Evolutionary conservation across 2,113 vertebrate genomes (phyloP).

Genomic region (Thamnaconus septentrionalis): DNA sequence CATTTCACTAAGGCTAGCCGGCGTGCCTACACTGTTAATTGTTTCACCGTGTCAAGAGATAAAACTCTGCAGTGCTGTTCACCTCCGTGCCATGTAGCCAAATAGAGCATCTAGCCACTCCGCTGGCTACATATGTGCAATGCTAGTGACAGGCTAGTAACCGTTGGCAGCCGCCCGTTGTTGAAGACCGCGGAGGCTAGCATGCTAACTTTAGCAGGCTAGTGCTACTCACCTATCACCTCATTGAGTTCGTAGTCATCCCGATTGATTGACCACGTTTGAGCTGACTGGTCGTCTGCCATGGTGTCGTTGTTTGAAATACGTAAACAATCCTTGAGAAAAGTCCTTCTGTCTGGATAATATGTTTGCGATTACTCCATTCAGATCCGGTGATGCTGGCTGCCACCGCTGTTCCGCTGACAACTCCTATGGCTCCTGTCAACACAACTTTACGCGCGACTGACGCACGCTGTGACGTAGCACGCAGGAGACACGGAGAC

Average conservation of each 20-base stretch:
- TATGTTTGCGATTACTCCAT: conserved; percentile 58
- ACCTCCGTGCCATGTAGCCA: background rate
- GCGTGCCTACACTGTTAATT: background rate
- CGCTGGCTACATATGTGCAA: conserved; percentile 18
- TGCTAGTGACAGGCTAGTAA: conserved; percentile 36
- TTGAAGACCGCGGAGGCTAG: conserved; percentile 32
- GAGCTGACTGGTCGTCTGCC: conserved; percentile 87
- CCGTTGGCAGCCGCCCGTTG: conserved; percentile 15
- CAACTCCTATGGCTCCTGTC: conserved; percentile 66
- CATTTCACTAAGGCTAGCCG: conserved; percentile 6
- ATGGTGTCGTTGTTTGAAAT: conserved; percentile 72
- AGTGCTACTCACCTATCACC: conserved; percentile 89
- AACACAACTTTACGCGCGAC: conserved; percentile 68
- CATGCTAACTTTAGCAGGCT: conserved; percentile 61
- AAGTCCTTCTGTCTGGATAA: conserved; percentile 18
- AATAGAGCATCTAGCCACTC: conserved; percentile 17
- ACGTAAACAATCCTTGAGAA: conserved; percentile 25
- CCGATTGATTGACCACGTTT: conserved; percentile 90
- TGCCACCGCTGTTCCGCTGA: conserved; percentile 55
- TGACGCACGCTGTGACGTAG: conserved; percentile 48
- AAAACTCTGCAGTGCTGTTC: conserved; percentile 1
- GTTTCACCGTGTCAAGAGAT: background rate
- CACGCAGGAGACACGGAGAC: background rate
- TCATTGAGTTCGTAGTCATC: conserved; percentile 95
- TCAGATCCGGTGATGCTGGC: conserved; percentile 42